Percentiles rank a stretch among this genome's conserved stretches.
These are phyloP conservation scores for Aurelia sp. DNA, from an alignment of 30 jellyfish, hydroid and myxozoan species.

Conservation along the genomic window DNA sequence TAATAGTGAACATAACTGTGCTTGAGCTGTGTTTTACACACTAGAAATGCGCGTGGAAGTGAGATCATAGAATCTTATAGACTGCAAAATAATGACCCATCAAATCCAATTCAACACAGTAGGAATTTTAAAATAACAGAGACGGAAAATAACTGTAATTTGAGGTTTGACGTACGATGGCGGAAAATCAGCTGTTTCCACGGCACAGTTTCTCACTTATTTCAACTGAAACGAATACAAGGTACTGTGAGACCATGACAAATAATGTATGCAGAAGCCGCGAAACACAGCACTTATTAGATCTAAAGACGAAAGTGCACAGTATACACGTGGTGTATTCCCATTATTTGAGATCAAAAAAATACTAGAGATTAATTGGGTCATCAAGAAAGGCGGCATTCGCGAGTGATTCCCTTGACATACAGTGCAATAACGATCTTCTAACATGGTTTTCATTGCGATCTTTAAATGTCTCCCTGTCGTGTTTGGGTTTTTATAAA, in stretches of 20 bases:
- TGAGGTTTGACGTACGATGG: slow-evolving; percentile 9
- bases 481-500: slow-evolving; percentile 39
- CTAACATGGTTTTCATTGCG: slow-evolving; percentile 15
- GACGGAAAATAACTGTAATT: slow-evolving; percentile 10
- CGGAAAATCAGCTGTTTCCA: slow-evolving; percentile 63
- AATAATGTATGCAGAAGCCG: slow-evolving; percentile 45
- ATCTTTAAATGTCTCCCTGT: slow-evolving; percentile 7
- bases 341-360: slow-evolving; percentile 56
- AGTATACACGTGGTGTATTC: slow-evolving; percentile 72
- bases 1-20: background rate
- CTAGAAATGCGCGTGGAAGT: background rate
- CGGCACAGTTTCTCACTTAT: slow-evolving; percentile 54
- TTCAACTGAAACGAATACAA: slow-evolving; percentile 39
- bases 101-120: slow-evolving; percentile 38
- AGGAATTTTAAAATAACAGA: slow-evolving; percentile 14
- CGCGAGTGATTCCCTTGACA: slow-evolving; percentile 15
- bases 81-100: slow-evolving; percentile 12
- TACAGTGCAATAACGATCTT: slow-evolving; percentile 21
- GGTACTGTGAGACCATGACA: slow-evolving; percentile 72
- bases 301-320: slow-evolving; percentile 27
- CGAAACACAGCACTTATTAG: slow-evolving; percentile 53
- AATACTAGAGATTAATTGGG: slow-evolving; percentile 66
- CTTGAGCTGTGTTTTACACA: background rate
- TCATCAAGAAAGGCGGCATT: slow-evolving; percentile 62
- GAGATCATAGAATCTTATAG: background rate